A percentile compares a stretch with the other conserved stretches of the same genome.
Conservation (phyloP, 2,113 vertebrate species). For the Equus quagga region DNA sequence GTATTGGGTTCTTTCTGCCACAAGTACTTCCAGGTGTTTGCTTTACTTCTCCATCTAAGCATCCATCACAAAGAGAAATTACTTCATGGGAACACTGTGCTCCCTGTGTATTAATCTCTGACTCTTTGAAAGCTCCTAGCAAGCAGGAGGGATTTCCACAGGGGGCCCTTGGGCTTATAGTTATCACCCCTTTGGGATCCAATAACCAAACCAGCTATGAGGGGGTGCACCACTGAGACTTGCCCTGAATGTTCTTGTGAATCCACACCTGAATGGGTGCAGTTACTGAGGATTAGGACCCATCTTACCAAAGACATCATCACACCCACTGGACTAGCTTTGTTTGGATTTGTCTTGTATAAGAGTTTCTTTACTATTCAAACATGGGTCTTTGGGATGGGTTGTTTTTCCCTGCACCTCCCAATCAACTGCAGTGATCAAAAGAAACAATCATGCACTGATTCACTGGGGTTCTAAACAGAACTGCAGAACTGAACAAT, state of each 20-base stretch:
- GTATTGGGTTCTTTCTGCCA: constrained; percentile 92
- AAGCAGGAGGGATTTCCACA: not conserved
- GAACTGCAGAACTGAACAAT: constrained; percentile 30
- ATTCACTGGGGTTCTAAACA: not conserved
- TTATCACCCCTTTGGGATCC: not conserved
- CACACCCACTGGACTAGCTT: constrained; percentile 93
- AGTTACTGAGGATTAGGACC: not conserved
- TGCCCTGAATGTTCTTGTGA: not conserved
- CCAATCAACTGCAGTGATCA: constrained; percentile 87
- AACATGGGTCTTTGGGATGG: constrained; percentile 90
- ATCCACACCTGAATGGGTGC: not conserved
- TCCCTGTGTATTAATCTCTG: not conserved
- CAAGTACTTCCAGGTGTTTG: constrained; percentile 93
- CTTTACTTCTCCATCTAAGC: constrained; percentile 95
- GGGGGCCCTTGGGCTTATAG: not conserved
- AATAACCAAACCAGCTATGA: not conserved
- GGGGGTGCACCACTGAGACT: not conserved
- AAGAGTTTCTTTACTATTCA: constrained; percentile 93
- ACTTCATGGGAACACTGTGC: constrained; percentile 24
- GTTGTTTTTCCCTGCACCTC: constrained; percentile 88
- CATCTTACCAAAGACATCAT: constrained; percentile 92
- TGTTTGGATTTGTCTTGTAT: constrained; percentile 91
- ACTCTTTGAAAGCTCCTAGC: constrained; percentile 59
- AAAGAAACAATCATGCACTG: constrained; percentile 58
- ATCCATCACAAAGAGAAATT: constrained; percentile 67